Percentiles rank a stretch among this genome's conserved stretches.
These are phyloP conservation scores for Julus scandinavius DNA, from an alignment of 2,888 invertebrate genomes.

Conservation along the genomic window DNA sequence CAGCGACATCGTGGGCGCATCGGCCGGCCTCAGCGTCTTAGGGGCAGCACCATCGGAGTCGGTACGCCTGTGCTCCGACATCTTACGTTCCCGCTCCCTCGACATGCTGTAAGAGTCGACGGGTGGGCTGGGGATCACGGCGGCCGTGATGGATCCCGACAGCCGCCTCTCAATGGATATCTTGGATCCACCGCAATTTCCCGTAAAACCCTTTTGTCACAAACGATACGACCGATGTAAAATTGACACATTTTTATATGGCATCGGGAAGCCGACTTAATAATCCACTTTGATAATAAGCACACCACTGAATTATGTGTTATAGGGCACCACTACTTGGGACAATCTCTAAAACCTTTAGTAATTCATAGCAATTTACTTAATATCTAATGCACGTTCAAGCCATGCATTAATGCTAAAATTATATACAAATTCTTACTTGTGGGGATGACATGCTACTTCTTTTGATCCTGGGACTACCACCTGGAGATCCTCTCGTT, in stretches of 20 bases:
- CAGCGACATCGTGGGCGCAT: conserved; percentile 55
- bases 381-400: not conserved
- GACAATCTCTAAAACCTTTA: too few relatives aligned
- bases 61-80: not conserved
- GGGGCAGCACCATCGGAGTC: conserved; percentile 48
- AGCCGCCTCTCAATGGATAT: conserved; percentile 22
- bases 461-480: conserved; percentile 58
- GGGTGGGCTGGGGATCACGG: conserved; percentile 20
- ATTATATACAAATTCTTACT: conserved; percentile 2
- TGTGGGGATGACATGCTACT: conserved; percentile 54
- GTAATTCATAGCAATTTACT: too few relatives aligned
- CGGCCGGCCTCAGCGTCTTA: conserved; percentile 55
- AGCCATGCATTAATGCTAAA: not conserved
- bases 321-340: too few relatives aligned
- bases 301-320: too few relatives aligned
- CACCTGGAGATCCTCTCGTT: conserved; percentile 60
- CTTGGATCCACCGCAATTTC: conserved; percentile 26
- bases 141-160: conserved; percentile 47
- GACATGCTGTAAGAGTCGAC: not conserved
- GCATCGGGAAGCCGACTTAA: not conserved
- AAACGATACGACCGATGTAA: not conserved
- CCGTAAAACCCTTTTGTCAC: conserved; percentile 45
- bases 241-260: not conserved
- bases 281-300: too few relatives aligned
- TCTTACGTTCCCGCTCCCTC: not conserved